Base-by-base conservation (phyloP, 2,797 vertebrate species). In the Gobio occitaniae region DNA sequence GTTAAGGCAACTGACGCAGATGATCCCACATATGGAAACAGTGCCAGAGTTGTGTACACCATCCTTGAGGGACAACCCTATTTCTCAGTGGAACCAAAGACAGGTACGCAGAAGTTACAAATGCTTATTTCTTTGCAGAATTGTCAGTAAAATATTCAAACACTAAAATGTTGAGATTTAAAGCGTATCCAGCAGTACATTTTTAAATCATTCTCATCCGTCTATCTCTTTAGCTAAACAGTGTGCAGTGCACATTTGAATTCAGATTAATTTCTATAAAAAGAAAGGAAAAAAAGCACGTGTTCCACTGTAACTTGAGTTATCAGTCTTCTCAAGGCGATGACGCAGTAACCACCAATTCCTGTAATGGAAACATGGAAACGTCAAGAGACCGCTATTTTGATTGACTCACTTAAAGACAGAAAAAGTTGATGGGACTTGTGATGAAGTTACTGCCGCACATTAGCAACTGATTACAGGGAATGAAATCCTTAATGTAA, bases 21-120 rank as follows among this genome's bases (percentile, higher is more conserved):
- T 76, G 97, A 98, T 79, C 97, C 97, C 4, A 98, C 97, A 0
- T 98, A 98, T 0, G 97, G 97, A 52, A 98, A 97, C 92, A 97
- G 97, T 1, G 97, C 97, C 86, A 93, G 96, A 66, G 95, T 98
- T 76, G 93, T 97, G 86, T 98, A 98, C 93, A 97, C 96, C 84
- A 96, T 98, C 89, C 91, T 98, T 17, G 95, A 97, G 87, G 97
- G 97, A 59, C 97, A 97, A 72, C 97, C 97, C 0, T 97, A 98
- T 77, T 97, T 97, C 91, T 97, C 96, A 15, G 97, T 98, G 91
- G 97, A 98, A 76, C 96, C 97, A 70, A 97, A 96, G 90, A 97
- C 97, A 94, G 97, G 97, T 97, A 76, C 0, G 2, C 13, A 61
- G n/a, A 59, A 78, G 29, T 72, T 72, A 66, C 36, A 74, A 48